These are phyloP conservation scores for Rhagonycha lutea DNA, from an alignment of 2,888 invertebrate species.

Conservation along the genomic window DNA sequence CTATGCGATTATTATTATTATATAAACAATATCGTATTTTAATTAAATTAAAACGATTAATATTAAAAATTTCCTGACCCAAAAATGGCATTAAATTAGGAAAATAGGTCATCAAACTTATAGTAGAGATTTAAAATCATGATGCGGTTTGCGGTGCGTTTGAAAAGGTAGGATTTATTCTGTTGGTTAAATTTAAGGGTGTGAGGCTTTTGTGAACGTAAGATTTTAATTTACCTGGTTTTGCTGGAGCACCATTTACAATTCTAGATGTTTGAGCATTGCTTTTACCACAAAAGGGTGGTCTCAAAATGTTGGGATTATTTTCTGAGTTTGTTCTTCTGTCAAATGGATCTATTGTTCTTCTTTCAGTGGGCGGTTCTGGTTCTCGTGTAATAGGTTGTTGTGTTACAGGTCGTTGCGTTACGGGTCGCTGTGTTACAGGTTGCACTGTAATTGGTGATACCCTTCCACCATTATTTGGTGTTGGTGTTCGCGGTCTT, in stretches of 20 bases:
- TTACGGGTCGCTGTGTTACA: not conserved
- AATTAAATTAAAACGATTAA: not conserved
- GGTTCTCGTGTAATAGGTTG: not conserved
- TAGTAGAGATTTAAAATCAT: no score
- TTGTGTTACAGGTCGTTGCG: not conserved
- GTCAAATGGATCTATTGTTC: not conserved
- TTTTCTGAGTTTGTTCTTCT: not conserved
- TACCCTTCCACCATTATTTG: conserved; percentile 23
- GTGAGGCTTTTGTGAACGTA: no score
- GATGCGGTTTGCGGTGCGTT: no score
- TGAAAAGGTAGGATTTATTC: not conserved
- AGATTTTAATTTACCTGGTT: conserved; percentile 23
- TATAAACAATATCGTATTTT: not conserved
- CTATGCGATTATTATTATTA: not conserved
- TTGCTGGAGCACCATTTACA: conserved; percentile 9
- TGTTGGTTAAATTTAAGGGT: not conserved
- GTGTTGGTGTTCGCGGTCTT: not conserved
- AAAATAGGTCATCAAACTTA: no score
- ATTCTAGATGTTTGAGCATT: not conserved
- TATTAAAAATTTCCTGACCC: not conserved
- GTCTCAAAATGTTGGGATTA: not conserved
- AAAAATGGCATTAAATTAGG: no score
- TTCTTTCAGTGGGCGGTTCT: not conserved
- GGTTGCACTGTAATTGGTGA: conserved; percentile 13
- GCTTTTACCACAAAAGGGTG: not conserved